Base-by-base conservation (phyloP, 2,113 vertebrate genomes). In the Ondatra zibethicus region DNA sequence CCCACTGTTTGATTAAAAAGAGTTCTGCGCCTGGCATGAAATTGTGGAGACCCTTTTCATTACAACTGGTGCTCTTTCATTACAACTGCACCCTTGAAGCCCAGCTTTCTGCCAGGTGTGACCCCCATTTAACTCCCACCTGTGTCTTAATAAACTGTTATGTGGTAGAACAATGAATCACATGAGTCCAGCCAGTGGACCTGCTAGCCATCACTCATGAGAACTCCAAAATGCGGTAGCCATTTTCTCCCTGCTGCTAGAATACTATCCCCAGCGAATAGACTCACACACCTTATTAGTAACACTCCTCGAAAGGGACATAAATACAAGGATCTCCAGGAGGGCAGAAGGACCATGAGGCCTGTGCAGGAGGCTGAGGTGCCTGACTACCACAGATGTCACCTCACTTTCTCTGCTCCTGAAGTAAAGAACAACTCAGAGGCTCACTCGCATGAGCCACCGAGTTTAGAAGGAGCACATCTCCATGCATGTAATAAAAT, bases 341-440 rank as follows among this genome's bases (percentile, higher is more conserved):
- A 86, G 27, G 52, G 4, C 55, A 36, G 39, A 31, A 90, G 23
- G n/a, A 88, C 92, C 17, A 47, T 45, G 31, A 9, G 19, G 2
- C 58, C 25, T 9, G 5, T n/a, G 19, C 1, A 76, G 55, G 47
- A 88, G 4, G 39, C 11, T 25, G 7, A 10, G 9, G 39, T 63
- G 23, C 42, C 8, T 1, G 76, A 5, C 65, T 47, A 5, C 23
- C 7, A 1, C 14, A 45, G 14, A 58, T 55, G 3, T 1, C 6
- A 16, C 5, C 1, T 1, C 36, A 55, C 31, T 73, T 23, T 91
- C 7, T 31, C 23, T 10, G 29, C 33, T n/a, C 33, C 6, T 1
- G 13, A 4, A 1, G 10, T 50, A 0, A 27, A 42, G 31, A 77
- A 7, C 10, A 23, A 16, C 25, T 77, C 55, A 1, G 33, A 77